Evolutionary conservation across 2,888 invertebrate genomes (phyloP), one percentile per base, ranked within the genome.

Genomic region (Brenthis ino): DNA sequence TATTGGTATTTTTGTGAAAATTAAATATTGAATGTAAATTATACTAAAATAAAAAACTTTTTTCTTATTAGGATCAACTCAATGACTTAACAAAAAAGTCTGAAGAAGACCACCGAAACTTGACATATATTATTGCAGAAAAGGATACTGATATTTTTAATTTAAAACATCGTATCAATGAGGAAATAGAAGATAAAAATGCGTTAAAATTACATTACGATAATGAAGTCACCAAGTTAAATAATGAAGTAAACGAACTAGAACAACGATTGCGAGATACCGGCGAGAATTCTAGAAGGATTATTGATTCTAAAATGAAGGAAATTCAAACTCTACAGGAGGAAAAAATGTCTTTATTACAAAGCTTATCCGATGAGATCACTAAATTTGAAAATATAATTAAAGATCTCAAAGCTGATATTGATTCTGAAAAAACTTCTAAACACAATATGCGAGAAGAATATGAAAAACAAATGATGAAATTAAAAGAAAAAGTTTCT

Each of bases 251-350:
- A 1, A 87, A 85, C 78, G 89, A 90, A 79, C 72, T 91, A 24
- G 88, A 87, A 72, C 88, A 86, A 70, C 85, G 82, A 57, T 72
- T 89, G 12, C 85, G 81, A 75, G 84, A 86, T 50, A 85, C 82
- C 56, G 80, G 75, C 65, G 83, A 86, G 63, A 80, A 80, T 70
- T 83, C 82, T 3, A 82, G 80, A 67, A 68, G 75, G 61, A 76
- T 80, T 14, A 83, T 89, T 72, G 85, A 89, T 64, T 77, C 80
- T 6, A 89, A 89, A 69, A 79, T 85, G 75, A 75, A 81, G 63
- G 89, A 92, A 72, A 87, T 90, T 71, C 79, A 89, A 80, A 85
- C 77, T 16, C 75, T 91, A 51, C 88, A 90, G 71, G 89, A 91
- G 77, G 89, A 91, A 65, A 90, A 91, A 75, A 51, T 88, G 2